Evolutionary conservation across 2,888 invertebrate species (phyloP).

Genomic region (Allygus modestus): DNA sequence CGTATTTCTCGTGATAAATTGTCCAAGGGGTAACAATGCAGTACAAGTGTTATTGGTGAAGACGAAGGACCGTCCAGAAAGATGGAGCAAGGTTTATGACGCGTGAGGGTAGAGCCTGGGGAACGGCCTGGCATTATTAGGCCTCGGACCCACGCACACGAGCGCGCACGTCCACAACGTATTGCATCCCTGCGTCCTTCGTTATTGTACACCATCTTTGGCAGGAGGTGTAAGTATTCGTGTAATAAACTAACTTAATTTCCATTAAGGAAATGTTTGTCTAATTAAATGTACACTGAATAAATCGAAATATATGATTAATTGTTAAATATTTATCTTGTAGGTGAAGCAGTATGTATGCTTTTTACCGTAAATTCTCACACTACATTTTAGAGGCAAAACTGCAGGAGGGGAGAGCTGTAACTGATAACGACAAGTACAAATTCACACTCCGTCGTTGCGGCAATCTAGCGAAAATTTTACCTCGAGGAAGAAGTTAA

Average conservation of each 20-base stretch:
- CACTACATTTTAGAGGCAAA: not conserved
- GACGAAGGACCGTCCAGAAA: constrained; percentile 31
- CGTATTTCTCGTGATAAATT: constrained; percentile 2
- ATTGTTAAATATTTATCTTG: too few species aligned
- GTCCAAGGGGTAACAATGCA: constrained; percentile 16
- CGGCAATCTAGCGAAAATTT: constrained; percentile 18
- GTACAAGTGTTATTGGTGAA: constrained; percentile 10
- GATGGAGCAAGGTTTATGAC: constrained; percentile 45
- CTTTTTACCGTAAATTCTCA: too few species aligned
- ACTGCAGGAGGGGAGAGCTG: not conserved
- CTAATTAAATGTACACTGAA: too few species aligned
- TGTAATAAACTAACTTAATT: too few species aligned
- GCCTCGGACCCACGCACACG: not conserved
- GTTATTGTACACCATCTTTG: too few species aligned
- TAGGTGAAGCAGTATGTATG: too few species aligned
- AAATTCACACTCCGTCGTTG: constrained; percentile 4
- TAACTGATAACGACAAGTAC: constrained; percentile 37
- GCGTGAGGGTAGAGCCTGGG: constrained; percentile 34
- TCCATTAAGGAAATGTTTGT: too few species aligned
- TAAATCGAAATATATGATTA: too few species aligned
- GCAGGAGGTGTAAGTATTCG: too few species aligned
- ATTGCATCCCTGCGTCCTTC: too few species aligned
- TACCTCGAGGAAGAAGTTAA: constrained; percentile 5
- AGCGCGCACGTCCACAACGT: not conserved
- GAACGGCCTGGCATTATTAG: constrained; percentile 2